Conservation (phyloP, 2,888 invertebrate species). For the Tachina fera region DNA sequence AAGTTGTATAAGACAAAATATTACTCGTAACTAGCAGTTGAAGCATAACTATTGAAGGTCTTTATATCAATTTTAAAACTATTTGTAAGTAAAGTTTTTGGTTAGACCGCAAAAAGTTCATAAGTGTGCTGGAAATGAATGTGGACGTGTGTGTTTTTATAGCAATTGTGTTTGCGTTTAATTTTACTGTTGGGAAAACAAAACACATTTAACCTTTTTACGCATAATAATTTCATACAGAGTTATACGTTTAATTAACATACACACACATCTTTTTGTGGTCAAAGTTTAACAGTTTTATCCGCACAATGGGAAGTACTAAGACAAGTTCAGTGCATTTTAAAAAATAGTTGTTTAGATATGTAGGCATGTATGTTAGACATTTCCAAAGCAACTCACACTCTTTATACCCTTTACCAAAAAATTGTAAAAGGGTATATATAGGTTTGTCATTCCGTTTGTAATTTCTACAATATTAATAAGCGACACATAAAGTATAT, state of each 20-base stretch:
- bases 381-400: too few relatives aligned
- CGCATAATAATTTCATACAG: slow-evolving; percentile 14
- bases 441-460: too few relatives aligned
- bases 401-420: too few relatives aligned
- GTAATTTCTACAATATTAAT: too few relatives aligned
- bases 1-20: not conserved
- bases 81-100: not conserved
- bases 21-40: not conserved
- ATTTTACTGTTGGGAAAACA: slow-evolving; percentile 19
- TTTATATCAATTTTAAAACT: slow-evolving; percentile 34
- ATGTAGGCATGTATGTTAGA: too few relatives aligned
- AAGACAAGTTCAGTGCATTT: not conserved
- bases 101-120: slow-evolving; percentile 26
- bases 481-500: too few relatives aligned
- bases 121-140: not conserved
- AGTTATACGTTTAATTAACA: too few relatives aligned
- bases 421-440: too few relatives aligned
- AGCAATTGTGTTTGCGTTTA: too few relatives aligned
- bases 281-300: not conserved
- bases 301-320: not conserved
- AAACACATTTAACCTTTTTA: slow-evolving; percentile 2
- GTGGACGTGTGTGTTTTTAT: too few relatives aligned
- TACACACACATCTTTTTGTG: slow-evolving; percentile 9
- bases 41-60: not conserved
- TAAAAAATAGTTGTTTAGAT: not conserved